Evolutionary conservation across 2,797 vertebrate species (phyloP).

Genomic region (Gobio occitaniae): DNA sequence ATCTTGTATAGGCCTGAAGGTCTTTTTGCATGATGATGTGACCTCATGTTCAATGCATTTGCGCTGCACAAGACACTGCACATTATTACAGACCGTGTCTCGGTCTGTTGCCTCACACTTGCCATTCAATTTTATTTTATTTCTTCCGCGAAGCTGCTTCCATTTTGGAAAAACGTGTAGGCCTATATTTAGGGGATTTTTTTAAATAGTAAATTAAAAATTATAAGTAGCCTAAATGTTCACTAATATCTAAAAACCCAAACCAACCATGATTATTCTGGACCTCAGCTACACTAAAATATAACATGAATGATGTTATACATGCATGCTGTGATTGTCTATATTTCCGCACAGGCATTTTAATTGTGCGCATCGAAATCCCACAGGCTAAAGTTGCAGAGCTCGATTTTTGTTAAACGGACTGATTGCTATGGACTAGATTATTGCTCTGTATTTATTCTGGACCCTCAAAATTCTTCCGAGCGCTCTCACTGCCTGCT

Average conservation of each 20-base stretch:
- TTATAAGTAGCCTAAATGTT: neutral
- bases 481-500: constrained; percentile 88
- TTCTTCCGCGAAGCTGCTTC: neutral
- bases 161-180: neutral
- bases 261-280: neutral
- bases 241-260: neutral
- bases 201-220: neutral
- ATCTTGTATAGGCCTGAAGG: neutral
- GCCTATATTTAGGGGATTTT: neutral
- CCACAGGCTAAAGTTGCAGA: constrained; percentile 31
- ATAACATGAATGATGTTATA: neutral
- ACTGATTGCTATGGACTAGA: constrained; percentile 76
- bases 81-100: neutral
- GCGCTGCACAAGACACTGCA: neutral
- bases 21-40: neutral
- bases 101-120: neutral
- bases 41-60: neutral
- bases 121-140: neutral
- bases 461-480: constrained; percentile 73
- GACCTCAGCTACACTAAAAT: neutral
- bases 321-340: no score
- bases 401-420: constrained; percentile 62
- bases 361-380: neutral
- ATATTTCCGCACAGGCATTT: neutral
- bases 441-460: constrained; percentile 85